Conservation (phyloP, 2,888 invertebrate species). For the Tiliacea citrago region DNA sequence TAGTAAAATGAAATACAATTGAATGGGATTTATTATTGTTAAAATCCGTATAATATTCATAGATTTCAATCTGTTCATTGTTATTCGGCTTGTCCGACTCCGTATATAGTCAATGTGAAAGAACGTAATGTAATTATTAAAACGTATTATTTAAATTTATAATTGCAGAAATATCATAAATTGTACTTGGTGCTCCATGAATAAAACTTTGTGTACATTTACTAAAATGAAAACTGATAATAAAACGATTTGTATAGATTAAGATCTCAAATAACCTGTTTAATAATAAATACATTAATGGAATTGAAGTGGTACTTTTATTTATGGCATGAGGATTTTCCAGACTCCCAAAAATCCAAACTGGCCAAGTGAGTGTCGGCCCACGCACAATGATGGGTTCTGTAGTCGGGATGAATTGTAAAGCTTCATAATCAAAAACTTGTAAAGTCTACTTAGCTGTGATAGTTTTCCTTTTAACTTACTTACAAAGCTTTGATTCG, state of each 20-base stretch:
- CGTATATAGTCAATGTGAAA: neutral
- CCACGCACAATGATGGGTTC: no score
- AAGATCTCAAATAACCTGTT: conserved; percentile 32
- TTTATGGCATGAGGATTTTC: neutral
- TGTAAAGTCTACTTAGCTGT: no score
- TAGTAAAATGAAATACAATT: neutral
- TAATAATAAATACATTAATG: conserved; percentile 36
- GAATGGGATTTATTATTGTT: neutral
- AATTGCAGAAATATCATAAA: conserved; percentile 1
- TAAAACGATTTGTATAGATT: conserved; percentile 23
- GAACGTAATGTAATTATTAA: no score
- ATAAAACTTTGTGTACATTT: neutral
- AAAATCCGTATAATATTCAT: neutral
- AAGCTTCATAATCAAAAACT: no score
- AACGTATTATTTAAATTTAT: neutral
- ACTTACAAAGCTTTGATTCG: no score
- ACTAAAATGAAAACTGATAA: conserved; percentile 1
- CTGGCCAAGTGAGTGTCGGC: no score
- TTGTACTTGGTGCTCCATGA: conserved; percentile 1
- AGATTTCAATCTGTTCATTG: neutral
- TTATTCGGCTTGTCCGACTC: neutral
- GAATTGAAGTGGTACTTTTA: conserved; percentile 25
- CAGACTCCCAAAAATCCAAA: neutral
- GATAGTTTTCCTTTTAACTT: no score
- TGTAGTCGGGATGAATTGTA: no score